These are phyloP conservation scores for Leptoteleia sp. DNA, from an alignment of 1,140 invertebrate species.

Conservation along the genomic window DNA sequence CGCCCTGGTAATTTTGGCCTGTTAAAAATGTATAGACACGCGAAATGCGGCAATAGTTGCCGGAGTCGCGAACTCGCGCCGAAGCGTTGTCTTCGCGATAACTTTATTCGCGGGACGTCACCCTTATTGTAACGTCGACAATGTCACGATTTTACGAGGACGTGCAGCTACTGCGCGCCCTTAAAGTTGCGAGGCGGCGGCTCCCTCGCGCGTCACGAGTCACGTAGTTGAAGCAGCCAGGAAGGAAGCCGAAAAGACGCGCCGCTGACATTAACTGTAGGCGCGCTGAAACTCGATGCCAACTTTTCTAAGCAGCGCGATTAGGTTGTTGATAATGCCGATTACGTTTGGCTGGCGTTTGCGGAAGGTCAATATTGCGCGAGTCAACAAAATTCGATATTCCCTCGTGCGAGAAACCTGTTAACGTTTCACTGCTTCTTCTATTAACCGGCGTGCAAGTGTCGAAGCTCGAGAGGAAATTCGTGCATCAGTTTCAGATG, in stretches of 20 bases:
- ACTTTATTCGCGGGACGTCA: conserved; percentile 66
- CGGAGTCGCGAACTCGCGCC: conserved; percentile 20
- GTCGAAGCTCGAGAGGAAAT: too few species aligned
- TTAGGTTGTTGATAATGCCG: conserved; percentile 48
- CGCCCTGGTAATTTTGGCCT: conserved; percentile 17
- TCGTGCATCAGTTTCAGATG: too few species aligned
- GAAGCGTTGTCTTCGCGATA: conserved; percentile 20
- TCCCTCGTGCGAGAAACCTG: too few species aligned
- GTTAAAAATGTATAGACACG: conserved; percentile 43
- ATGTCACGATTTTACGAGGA: conserved; percentile 67
- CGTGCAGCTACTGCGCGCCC: conserved; percentile 63
- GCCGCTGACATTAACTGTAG: conserved; percentile 5
- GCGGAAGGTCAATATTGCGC: conserved; percentile 29
- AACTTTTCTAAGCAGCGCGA: conserved; percentile 46
- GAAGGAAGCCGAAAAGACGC: conserved; percentile 63
- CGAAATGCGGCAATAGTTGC: conserved; percentile 31
- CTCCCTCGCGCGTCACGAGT: conserved; percentile 20
- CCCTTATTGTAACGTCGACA: conserved; percentile 62
- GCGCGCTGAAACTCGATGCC: conserved; percentile 32
- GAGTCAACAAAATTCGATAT: conserved; percentile 40
- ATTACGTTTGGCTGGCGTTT: conserved; percentile 22
- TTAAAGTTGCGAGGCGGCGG: conserved; percentile 57
- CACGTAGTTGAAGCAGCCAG: conserved; percentile 39
- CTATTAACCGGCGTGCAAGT: too few species aligned
- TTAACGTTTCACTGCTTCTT: too few species aligned